phyloP scores from a whole-genome alignment of 2,113 vertebrate genomes.

The Leptobrachium ailaonicum region DNA sequence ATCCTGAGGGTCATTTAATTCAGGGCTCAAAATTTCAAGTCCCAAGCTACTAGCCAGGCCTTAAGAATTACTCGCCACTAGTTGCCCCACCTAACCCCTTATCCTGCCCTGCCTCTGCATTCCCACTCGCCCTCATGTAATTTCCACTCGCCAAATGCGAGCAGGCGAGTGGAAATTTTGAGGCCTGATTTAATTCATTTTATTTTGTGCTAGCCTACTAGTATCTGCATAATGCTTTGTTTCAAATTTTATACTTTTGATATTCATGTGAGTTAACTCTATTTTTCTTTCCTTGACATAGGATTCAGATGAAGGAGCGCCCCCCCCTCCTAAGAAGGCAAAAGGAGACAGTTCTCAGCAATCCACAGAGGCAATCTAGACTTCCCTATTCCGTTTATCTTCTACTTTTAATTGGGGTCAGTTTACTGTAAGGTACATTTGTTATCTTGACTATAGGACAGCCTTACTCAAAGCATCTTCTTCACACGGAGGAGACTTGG shows the following conservation, averaged over 20 bases:
- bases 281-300: constrained; percentile 51
- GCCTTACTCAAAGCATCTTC: constrained; percentile 61
- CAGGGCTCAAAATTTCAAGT: too few relatives aligned
- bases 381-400: constrained; percentile 51
- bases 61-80: too few relatives aligned
- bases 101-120: too few relatives aligned
- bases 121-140: too few relatives aligned
- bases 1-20: too few relatives aligned
- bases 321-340: constrained; percentile 90
- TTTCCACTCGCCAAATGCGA: too few relatives aligned
- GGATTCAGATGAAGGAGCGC: constrained; percentile 86
- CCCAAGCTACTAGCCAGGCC: too few relatives aligned
- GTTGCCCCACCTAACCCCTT: too few relatives aligned
- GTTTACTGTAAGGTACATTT: constrained; percentile 68
- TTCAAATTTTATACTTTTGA: background rate
- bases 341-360: constrained; percentile 88
- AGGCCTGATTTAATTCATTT: too few relatives aligned
- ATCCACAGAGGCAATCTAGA: constrained; percentile 89
- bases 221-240: too few relatives aligned
- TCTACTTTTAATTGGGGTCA: constrained; percentile 56
- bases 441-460: constrained; percentile 68
- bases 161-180: too few relatives aligned
- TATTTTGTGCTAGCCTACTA: too few relatives aligned
- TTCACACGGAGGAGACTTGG: constrained; percentile 67
- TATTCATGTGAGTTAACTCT: background rate